Evolutionary conservation across 2,113 vertebrate genomes (phyloP), one percentile per base, ranked within the genome.

Genomic region (Emydura subglobosa): DNA sequence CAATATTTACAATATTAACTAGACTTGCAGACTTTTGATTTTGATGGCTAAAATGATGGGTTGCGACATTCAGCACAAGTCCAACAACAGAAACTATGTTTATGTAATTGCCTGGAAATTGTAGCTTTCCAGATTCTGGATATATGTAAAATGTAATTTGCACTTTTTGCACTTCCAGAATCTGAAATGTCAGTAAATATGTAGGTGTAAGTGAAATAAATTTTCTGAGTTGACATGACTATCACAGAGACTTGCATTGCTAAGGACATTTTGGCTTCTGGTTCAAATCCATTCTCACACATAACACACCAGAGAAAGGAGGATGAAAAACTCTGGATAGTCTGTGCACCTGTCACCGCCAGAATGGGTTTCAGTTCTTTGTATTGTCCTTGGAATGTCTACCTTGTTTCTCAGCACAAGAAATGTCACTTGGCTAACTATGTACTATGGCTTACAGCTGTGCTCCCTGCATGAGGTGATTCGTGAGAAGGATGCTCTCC

Each of bases 401-500:
- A 47, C 24, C 74, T 78, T 27, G 24, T 27, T 78, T 78, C 42
- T 47, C 24, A 25, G 39, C 24, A 24, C 27, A 42, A 44, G 42
- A 76, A 27, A 44, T 47, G 24, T 47, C 5, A 24, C n/a, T 44
- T 80, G 39, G 25, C 42, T 47, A 27, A 80, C 93, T 95, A 94
- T 96, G 95, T 94, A 86, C 59, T 96, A 51, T 96, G 95, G n/a
- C 24, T 89, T 97, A 89, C 96, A 99, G 99, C 93, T 99, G 96
- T 96, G 65, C 89, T 97, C 97, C 55, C 98, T 99, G 91, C 98
- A 99, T 96, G 97, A 97, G 57, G 98, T 98, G 85, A 97, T 99
- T 87, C 98, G 95, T 88, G 98, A 99, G 95, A 99, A 99, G 97
- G 99, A 99, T n/a, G 96, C 98, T 59, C 98, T 98, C 49, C 99